phyloP scores from a whole-genome alignment of 2,888 invertebrate species.

The Acanthosepion pharaonis region DNA sequence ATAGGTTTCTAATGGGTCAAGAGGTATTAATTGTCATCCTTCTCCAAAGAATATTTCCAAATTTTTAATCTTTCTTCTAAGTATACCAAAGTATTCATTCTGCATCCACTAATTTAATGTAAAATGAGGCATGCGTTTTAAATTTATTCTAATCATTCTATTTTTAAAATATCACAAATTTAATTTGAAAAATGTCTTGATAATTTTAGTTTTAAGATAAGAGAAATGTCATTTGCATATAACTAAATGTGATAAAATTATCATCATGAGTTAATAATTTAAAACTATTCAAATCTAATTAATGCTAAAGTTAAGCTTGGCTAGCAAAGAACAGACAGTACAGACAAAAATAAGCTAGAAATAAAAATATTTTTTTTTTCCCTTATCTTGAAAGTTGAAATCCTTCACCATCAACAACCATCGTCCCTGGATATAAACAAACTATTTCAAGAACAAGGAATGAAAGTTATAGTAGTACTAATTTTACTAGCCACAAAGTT shows the following conservation, averaged over 20 bases:
- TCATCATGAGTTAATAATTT: neutral
- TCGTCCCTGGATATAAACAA: too few species aligned
- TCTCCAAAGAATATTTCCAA: too few species aligned
- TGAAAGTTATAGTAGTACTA: neutral
- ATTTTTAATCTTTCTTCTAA: too few species aligned
- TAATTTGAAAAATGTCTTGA: too few species aligned
- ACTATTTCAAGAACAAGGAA: slow-evolving; percentile 17
- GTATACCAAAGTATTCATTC: too few species aligned
- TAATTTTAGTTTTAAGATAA: too few species aligned
- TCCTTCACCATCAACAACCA: neutral
- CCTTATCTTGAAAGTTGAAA: neutral
- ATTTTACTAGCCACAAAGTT: neutral
- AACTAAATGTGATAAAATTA: neutral
- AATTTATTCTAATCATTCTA: neutral
- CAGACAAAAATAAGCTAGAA: too few species aligned
- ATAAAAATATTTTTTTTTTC: neutral
- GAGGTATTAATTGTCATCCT: too few species aligned
- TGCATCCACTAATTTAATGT: neutral
- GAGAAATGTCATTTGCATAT: too few species aligned
- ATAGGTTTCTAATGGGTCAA: too few species aligned
- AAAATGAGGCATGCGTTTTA: neutral
- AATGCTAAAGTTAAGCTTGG: neutral
- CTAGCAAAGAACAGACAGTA: neutral
- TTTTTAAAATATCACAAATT: neutral
- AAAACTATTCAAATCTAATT: neutral